Evolutionary conservation across 2,113 vertebrate species (phyloP).

Genomic region (Psammodynastes pulverulentus): DNA sequence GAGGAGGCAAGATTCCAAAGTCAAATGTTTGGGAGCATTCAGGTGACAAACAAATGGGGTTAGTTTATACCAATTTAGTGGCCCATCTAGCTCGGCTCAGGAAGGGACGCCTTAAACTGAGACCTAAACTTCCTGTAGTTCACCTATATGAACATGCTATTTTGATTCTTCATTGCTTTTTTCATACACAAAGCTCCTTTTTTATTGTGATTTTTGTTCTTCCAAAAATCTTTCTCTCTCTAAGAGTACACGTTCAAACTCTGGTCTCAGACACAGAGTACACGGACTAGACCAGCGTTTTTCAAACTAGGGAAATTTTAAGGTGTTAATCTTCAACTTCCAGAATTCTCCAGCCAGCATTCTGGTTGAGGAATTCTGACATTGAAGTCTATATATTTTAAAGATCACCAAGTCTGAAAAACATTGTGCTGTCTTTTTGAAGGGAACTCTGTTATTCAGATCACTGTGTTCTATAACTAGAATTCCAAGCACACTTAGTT

Average conservation of each 20-base stretch:
- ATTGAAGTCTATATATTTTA: too few relatives aligned
- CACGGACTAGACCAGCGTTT: not conserved
- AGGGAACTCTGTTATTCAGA: not conserved
- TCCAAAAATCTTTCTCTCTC: not conserved
- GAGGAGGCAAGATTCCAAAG: not conserved
- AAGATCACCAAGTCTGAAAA: not conserved
- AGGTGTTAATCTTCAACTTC: not conserved
- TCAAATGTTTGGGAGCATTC: not conserved
- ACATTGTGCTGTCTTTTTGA: not conserved
- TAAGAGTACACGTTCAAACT: not conserved
- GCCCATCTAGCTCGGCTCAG: not conserved
- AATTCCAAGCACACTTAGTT: not conserved
- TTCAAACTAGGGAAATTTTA: not conserved
- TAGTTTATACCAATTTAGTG: not conserved
- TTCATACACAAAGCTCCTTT: not conserved
- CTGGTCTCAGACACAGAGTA: not conserved
- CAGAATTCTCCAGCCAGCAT: not conserved
- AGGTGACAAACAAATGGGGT: not conserved
- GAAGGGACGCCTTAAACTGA: not conserved
- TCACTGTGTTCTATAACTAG: not conserved
- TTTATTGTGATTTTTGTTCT: not conserved
- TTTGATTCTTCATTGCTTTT: not conserved
- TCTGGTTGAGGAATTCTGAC: not conserved
- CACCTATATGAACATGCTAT: not conserved
- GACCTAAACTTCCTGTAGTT: not conserved